Evolutionary conservation across 1,140 invertebrate genomes (phyloP), one percentile per base, ranked within the genome.

Genomic region (Epicauta chinensis): DNA sequence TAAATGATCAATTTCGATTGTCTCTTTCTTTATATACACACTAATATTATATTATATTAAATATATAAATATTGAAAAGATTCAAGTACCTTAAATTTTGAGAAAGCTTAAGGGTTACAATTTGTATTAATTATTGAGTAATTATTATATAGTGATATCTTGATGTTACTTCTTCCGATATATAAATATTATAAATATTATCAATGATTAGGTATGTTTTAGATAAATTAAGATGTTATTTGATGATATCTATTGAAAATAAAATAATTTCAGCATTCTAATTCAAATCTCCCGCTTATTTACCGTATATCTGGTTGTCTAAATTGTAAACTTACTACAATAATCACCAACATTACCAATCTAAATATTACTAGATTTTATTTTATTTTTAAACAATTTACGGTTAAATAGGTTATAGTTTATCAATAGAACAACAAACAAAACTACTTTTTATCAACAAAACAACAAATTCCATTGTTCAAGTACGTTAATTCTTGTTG

Each of bases 171-270:
- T 59, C 58, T 59, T 59, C 58, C 58, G 50, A 53, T 52, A 46
- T 56, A 56, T 47, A 47, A 23, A 47, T 47, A 47, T 46, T 56
- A 53, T 30, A 44, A 23, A 23, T 23, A 23, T 23, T 23, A 23
- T 5, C 2, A n/a, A n/a, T n/a, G 7, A 23, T 23, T 43, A 46
- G 31, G 43, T 59, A 59, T 51, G 50, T 53, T 70, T 67, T 41
- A 75, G 65, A 64, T 73, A 75, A n/a, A 54, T 73, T 74, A 57
- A 64, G 73, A 57, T 75, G 64, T 54, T 78, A 77, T 62, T 77
- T 75, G 15, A 78, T 73, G 23, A 67, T 68, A 61, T 75, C 77
- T 34, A 78, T 68, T 10, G 73, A 53, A 56, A 59, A 59, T 59
- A 59, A 59, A 56, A 23, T 42, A 74, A 62, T 68, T 68, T 61